These are phyloP conservation scores for Nomada ferruginata DNA, from an alignment of 2,888 invertebrate genomes.

Conservation along the genomic window DNA sequence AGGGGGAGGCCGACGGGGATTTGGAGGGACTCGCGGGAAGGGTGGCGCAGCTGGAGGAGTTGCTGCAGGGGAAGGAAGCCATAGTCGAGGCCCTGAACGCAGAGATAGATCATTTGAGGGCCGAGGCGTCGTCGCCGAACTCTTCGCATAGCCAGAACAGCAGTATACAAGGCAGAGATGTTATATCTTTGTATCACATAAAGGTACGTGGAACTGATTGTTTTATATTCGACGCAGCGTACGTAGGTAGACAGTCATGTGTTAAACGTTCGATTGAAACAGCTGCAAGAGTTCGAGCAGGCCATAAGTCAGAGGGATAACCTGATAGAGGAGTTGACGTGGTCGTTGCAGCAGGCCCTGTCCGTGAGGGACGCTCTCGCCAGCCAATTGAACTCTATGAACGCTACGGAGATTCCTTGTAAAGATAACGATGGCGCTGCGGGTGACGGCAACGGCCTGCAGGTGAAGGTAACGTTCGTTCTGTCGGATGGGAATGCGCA, in stretches of 20 bases:
- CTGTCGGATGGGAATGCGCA: too few species aligned
- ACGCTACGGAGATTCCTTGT: constrained; percentile 86
- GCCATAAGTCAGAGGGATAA: constrained; percentile 89
- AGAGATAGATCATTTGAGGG: constrained; percentile 85
- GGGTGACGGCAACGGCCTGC: constrained; percentile 54
- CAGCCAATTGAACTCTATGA: constrained; percentile 86
- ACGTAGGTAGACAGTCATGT: neutral
- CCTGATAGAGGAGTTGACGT: constrained; percentile 89
- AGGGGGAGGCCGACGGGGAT: constrained; percentile 82
- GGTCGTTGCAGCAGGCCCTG: constrained; percentile 89
- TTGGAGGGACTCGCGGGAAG: constrained; percentile 80
- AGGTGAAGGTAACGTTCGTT: constrained; percentile 70
- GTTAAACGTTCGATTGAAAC: constrained; percentile 29
- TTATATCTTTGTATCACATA: constrained; percentile 89
- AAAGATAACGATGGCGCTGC: constrained; percentile 82
- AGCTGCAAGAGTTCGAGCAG: constrained; percentile 89
- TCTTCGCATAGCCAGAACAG: constrained; percentile 86
- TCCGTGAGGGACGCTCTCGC: constrained; percentile 87
- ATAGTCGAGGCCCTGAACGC: constrained; percentile 84
- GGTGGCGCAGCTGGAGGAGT: constrained; percentile 84
- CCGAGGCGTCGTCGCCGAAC: constrained; percentile 84
- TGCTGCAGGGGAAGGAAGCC: constrained; percentile 84
- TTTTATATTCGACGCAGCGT: too few species aligned
- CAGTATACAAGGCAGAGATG: constrained; percentile 89
- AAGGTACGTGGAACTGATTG: constrained; percentile 85